phyloP scores from a whole-genome alignment of 2,888 invertebrate genomes.

The Melanchra persicariae region DNA sequence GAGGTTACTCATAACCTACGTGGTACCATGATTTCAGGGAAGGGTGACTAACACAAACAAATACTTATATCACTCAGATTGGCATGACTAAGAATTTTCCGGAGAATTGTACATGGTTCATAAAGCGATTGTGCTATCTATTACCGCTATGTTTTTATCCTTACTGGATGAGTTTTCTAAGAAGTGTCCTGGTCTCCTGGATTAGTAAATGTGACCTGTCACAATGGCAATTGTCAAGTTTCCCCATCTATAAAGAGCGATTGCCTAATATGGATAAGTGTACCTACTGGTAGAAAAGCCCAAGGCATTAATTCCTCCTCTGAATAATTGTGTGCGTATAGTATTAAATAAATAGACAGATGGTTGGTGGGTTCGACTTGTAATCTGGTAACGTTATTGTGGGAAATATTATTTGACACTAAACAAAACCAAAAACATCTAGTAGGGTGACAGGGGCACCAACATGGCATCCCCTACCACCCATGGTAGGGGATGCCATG shows the following conservation, averaged over 20 bases:
- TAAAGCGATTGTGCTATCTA: not conserved
- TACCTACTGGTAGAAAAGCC: too few species aligned
- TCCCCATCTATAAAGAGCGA: too few species aligned
- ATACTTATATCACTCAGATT: conserved; percentile 32
- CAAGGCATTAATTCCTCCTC: too few species aligned
- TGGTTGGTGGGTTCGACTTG: not conserved
- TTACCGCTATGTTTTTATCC: conserved; percentile 26
- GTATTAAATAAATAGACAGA: too few species aligned
- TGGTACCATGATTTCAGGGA: conserved; percentile 49
- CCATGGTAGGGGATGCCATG: too few species aligned
- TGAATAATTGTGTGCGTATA: too few species aligned
- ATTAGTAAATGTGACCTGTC: not conserved
- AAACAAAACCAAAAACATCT: too few species aligned
- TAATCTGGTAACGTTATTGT: not conserved
- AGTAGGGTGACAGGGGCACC: too few species aligned
- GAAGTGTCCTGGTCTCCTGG: not conserved
- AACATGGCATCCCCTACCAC: too few species aligned
- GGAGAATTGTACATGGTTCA: conserved; percentile 8
- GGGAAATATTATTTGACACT: too few species aligned
- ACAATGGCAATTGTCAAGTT: too few species aligned
- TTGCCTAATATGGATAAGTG: too few species aligned
- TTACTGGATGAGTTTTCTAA: not conserved
- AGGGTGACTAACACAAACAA: conserved; percentile 59
- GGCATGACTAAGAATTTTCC: conserved; percentile 59
- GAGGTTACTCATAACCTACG: conserved; percentile 53